These are phyloP conservation scores for Tonatia bakeri DNA, from an alignment of 2,113 vertebrate species.

Conservation along the genomic window DNA sequence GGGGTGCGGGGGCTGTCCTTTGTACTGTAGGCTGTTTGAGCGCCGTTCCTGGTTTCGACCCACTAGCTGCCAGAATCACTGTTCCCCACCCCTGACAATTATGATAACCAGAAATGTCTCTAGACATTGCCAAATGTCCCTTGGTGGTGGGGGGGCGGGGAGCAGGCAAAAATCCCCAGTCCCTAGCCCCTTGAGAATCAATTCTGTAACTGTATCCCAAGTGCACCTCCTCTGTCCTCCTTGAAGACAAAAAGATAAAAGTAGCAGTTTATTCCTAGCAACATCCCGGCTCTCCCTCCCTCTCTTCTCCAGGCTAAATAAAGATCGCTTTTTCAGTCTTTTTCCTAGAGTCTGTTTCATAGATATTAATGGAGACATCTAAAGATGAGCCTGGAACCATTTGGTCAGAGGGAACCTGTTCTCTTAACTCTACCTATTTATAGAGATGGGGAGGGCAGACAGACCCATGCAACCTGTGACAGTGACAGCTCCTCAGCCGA, in stretches of 20 bases:
- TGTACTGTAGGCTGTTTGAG: too few species aligned
- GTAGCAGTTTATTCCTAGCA: slow-evolving; percentile 60
- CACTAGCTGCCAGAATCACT: not conserved
- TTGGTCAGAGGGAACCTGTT: slow-evolving; percentile 52
- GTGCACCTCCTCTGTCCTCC: slow-evolving; percentile 35
- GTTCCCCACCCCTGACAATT: not conserved
- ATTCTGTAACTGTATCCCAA: not conserved
- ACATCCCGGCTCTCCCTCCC: slow-evolving; percentile 35
- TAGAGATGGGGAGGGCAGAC: not conserved
- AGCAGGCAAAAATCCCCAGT: not conserved
- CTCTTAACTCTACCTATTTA: slow-evolving; percentile 41
- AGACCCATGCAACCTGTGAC: not conserved
- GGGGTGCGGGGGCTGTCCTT: not conserved
- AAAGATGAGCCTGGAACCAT: slow-evolving; percentile 54
- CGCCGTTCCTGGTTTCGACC: not conserved
- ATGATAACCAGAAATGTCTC: not conserved
- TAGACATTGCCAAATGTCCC: not conserved
- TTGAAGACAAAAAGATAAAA: slow-evolving; percentile 57
- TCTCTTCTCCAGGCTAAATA: slow-evolving; percentile 67
- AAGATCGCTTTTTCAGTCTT: slow-evolving; percentile 68
- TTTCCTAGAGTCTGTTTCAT: slow-evolving; percentile 68
- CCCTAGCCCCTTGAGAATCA: not conserved
- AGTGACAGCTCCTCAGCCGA: not conserved
- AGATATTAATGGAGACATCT: slow-evolving; percentile 62
- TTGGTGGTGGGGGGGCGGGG: not conserved